phyloP scores from a whole-genome alignment of 2,113 vertebrate genomes.

The Amblyornis subalaris region DNA sequence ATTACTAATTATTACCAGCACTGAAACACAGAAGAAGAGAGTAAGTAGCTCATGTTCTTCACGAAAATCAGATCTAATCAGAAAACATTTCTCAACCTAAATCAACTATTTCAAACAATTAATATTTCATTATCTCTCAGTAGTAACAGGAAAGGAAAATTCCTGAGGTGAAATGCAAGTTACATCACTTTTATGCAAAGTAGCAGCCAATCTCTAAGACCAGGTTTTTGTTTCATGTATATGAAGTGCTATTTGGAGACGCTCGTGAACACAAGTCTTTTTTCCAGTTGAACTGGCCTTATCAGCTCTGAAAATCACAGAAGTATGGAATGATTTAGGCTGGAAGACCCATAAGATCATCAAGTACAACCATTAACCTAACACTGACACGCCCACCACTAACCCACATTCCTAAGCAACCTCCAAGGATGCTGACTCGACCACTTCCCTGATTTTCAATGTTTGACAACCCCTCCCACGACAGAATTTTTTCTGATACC shows the following conservation, averaged over 20 bases:
- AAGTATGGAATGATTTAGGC: background rate
- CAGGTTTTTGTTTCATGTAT: background rate
- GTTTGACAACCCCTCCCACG: fast-evolving
- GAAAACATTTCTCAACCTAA: background rate
- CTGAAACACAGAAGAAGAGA: background rate
- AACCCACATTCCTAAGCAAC: background rate
- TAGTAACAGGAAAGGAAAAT: background rate
- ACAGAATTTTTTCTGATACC: background rate
- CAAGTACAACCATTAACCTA: background rate
- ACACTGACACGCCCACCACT: background rate
- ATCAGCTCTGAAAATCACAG: background rate
- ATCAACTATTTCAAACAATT: background rate
- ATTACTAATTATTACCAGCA: background rate
- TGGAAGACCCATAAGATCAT: background rate
- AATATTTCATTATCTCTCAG: background rate
- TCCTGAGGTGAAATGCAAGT: background rate
- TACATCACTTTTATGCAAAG: background rate
- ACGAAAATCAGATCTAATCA: background rate
- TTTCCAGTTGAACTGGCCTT: background rate
- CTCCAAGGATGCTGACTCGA: background rate
- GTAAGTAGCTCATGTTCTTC: background rate
- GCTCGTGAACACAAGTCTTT: background rate
- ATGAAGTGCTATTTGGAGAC: background rate
- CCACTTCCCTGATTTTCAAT: background rate
- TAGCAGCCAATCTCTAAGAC: background rate